phyloP scores from a whole-genome alignment of 2,113 vertebrate species.

The Callaeas wilsoni region DNA sequence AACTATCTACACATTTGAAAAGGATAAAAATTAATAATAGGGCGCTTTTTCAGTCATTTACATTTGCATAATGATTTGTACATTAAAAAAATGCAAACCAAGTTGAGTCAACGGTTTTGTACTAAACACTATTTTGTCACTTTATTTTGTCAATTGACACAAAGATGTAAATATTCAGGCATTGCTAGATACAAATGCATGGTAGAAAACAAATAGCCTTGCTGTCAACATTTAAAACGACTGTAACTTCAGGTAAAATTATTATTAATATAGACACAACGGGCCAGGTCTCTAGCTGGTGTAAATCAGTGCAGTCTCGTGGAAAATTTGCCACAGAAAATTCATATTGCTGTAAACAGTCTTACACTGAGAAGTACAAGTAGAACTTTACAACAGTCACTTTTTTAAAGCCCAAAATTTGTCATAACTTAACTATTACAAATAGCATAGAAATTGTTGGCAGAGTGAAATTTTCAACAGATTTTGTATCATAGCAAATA shows the following conservation, averaged over 20 bases:
- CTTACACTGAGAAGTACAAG: not conserved
- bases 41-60: not conserved
- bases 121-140: conserved; percentile 11
- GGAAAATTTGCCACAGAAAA: not conserved
- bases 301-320: not conserved
- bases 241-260: not conserved
- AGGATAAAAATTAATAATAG: conserved; percentile 41
- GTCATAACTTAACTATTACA: not conserved
- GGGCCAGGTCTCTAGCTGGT: not conserved
- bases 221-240: conserved; percentile 19
- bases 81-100: conserved; percentile 5
- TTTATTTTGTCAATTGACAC: not conserved
- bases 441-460: not conserved
- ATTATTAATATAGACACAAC: not conserved
- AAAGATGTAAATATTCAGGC: not conserved
- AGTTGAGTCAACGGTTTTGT: not conserved
- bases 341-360: not conserved
- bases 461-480: not conserved
- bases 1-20: conserved; percentile 16
- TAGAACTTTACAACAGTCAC: not conserved
- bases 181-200: not conserved
- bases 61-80: conserved; percentile 23
- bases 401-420: not conserved
- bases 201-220: not conserved
- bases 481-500: not conserved